phyloP scores from a whole-genome alignment of 2,888 invertebrate species.

The Bedellia somnulentella region DNA sequence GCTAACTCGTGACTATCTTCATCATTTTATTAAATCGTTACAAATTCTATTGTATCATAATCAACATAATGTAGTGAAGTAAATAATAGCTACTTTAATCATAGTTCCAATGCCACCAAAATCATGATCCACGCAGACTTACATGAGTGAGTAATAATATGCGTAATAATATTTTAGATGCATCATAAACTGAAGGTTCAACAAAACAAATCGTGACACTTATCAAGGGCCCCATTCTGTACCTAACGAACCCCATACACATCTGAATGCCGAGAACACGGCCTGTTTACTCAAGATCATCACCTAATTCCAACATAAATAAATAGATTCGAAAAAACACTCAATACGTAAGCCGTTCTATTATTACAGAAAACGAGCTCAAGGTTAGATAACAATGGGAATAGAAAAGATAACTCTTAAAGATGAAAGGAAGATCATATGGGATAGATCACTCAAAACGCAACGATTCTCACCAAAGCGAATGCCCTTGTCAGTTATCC shows the following conservation, averaged over 20 bases:
- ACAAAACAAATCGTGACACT: conserved; percentile 28
- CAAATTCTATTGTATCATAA: no score
- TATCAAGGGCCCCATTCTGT: conserved; percentile 19
- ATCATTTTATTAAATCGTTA: no score
- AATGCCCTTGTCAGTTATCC: background rate
- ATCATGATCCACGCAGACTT: no score
- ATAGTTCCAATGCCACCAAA: no score
- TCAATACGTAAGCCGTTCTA: conserved; percentile 16
- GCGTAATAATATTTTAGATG: no score
- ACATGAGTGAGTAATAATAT: no score
- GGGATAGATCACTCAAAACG: conserved; percentile 6
- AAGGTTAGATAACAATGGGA: conserved; percentile 39
- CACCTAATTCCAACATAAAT: conserved; percentile 26
- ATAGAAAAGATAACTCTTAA: conserved; percentile 32
- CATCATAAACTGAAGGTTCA: no score
- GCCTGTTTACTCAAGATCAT: conserved; percentile 26
- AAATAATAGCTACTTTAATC: no score
- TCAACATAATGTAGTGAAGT: no score
- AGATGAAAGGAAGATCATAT: conserved; percentile 19
- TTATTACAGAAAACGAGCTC: conserved; percentile 22
- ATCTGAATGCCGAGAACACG: conserved; percentile 22
- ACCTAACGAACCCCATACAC: conserved; percentile 28
- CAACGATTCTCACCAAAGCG: background rate
- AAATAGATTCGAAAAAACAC: conserved; percentile 27
- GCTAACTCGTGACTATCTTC: no score